Evolutionary conservation across 1,140 invertebrate genomes (phyloP).

Genomic region (Apis florea): DNA sequence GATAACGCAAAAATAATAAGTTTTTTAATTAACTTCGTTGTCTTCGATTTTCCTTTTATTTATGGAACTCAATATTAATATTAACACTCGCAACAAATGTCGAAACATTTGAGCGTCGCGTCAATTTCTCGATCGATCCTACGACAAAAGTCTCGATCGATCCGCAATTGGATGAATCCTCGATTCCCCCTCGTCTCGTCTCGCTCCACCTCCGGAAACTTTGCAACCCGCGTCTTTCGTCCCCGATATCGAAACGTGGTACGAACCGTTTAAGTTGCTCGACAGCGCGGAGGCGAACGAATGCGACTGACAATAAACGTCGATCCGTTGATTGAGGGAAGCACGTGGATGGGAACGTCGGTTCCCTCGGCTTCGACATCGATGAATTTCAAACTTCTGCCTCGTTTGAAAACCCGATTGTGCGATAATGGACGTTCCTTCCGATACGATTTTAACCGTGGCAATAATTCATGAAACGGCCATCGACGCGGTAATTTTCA

Average conservation of each 20-base stretch:
- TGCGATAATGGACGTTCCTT: neutral
- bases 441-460: neutral
- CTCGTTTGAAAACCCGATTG: neutral
- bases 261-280: neutral
- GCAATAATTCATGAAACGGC: neutral
- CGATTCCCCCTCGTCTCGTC: neutral
- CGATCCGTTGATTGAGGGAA: constrained; percentile 19
- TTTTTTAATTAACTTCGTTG: neutral
- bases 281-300: neutral
- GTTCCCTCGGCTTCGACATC: neutral
- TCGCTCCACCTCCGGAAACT: constrained; percentile 7
- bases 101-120: neutral
- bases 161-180: neutral
- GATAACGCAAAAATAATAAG: neutral
- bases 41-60: neutral
- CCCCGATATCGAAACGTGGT: constrained; percentile 18
- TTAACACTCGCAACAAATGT: neutral
- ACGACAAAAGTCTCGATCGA: constrained; percentile 11
- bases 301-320: constrained; percentile 29
- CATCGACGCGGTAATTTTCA: neutral
- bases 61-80: neutral
- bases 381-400: constrained; percentile 24
- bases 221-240: constrained; percentile 5
- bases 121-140: neutral
- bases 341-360: neutral